Evolutionary conservation across 2,888 invertebrate species (phyloP), one percentile per base, ranked within the genome.

Genomic region (Drosophila merina): DNA sequence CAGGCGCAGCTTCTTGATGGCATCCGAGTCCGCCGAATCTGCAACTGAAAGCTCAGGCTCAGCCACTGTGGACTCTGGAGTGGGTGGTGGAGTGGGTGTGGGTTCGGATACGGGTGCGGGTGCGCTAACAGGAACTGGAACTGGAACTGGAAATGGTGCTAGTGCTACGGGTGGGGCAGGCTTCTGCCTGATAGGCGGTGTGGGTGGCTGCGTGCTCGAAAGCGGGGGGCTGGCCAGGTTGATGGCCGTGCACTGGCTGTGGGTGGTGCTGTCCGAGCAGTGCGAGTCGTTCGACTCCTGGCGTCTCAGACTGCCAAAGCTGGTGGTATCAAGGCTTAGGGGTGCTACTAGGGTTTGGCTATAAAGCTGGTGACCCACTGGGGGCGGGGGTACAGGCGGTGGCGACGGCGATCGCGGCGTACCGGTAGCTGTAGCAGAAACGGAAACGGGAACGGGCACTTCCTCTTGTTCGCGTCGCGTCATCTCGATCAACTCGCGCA

Each of bases 231-330:
- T 80, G 72, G 86, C 90, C 77, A 90, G 58, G 72, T 91, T 82
- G 58, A 91, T 91, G 88, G 95, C 95, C 89, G 94, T 94, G 68
- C 94, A 95, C 31, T 96, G 96, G 89, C 95, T 95, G 79, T 95
- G 90, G 42, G 93, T 93, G 28, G 93, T 93, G 52, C 93, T 91
- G 67, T 95, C 95, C 60, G 95, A 95, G 88, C 93, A 93, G 79
- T 93, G 93, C 84, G 94, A 94, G 86, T 94, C 93, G 56, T 93
- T 92, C 47, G 94, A 94, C 88, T 94, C 93, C 90, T 93, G 94
- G 56, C 94, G 93, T 49, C 73, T 74, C 50, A 90, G 76, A 68
- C 9, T 33, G 40, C 58, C 25, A 52, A 20, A 26, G 44, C 4
- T 50, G 60, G 20, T 38, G 30, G 20, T 25, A 26, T 0, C 8